Evolutionary conservation across 2,888 invertebrate genomes (phyloP), one percentile per base, ranked within the genome.

Genomic region (Eupelmus urozonus): DNA sequence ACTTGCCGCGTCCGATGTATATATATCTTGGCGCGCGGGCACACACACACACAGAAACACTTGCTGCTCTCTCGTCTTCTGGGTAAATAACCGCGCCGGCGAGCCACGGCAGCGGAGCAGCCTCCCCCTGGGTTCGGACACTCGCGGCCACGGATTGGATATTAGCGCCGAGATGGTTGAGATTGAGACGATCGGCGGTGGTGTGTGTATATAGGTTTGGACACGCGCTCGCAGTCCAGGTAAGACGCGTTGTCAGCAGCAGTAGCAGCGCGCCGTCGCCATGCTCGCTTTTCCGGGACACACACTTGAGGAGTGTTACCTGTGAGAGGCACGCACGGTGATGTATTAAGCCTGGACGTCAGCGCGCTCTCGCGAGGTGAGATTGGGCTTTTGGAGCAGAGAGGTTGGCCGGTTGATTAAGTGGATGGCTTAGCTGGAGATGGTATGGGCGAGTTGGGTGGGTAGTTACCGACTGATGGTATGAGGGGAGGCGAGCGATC

Each of bases 191-290:
- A 18, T 11, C 53, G 53, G 3, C 4, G n/a, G n/a, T n/a, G n/a
- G n/a, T n/a, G n/a, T n/a, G n/a, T n/a, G n/a, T n/a, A n/a, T 16
- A 20, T n/a, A 11, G 29, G 2, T 1, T 1, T 7, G 29, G 5
- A 16, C n/a, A n/a, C 29, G 59, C 9, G 9, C 29, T 4, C 59
- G 59, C 25, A 29, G n/a, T 29, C 59, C 2, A n/a, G 1, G n/a
- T n/a, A 13, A 65, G 49, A 65, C 63, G 63, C 63, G 63, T 65
- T 20, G 55, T 55, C 59, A n/a, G n/a, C n/a, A 18, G 42, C 66
- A 65, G 9, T 9, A 9, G 66, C 66, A 13, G 20, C 29, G 53
- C 1, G 11, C 34, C 53, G 66, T 66, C 66, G 66, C 66, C 66
- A 66, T 66, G 53, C 66, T 53, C n/a, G 34, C 27, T 34, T 65